Conservation (phyloP, 2,113 vertebrate genomes). For the Dipodomys merriami region DNA sequence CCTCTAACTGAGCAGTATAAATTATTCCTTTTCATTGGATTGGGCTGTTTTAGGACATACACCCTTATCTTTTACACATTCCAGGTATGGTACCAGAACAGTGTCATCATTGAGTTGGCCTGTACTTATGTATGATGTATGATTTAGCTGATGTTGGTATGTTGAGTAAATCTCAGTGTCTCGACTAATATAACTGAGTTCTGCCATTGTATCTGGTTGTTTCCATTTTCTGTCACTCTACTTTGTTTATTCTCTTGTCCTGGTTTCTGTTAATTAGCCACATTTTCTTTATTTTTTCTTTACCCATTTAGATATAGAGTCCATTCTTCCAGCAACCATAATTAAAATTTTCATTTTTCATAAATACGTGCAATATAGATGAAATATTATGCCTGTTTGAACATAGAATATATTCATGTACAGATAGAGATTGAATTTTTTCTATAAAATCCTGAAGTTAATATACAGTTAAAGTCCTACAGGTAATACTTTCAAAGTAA, state of each 20-base stretch:
- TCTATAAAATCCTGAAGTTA: neutral
- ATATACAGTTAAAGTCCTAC: neutral
- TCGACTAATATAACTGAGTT: neutral
- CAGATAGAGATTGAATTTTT: neutral
- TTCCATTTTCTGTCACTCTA: neutral
- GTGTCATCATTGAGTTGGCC: neutral
- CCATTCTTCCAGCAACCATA: neutral
- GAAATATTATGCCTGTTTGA: neutral
- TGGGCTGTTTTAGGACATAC: neutral
- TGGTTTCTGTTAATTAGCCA: slow-evolving; percentile 31
- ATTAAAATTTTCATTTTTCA: neutral
- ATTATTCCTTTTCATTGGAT: neutral
- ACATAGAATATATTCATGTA: neutral
- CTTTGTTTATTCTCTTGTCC: neutral
- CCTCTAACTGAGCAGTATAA: neutral
- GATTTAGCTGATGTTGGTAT: no score
- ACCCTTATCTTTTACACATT: neutral
- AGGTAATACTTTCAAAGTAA: slow-evolving; percentile 16
- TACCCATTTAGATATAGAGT: neutral
- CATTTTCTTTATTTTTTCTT: slow-evolving; percentile 18
- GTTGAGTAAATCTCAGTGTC: neutral
- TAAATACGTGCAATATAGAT: neutral
- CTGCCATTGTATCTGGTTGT: neutral
- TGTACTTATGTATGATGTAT: neutral
- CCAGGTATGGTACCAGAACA: neutral